Evolutionary conservation across 2,888 invertebrate genomes (phyloP).

Genomic region (Acrocyrtus sp.): DNA sequence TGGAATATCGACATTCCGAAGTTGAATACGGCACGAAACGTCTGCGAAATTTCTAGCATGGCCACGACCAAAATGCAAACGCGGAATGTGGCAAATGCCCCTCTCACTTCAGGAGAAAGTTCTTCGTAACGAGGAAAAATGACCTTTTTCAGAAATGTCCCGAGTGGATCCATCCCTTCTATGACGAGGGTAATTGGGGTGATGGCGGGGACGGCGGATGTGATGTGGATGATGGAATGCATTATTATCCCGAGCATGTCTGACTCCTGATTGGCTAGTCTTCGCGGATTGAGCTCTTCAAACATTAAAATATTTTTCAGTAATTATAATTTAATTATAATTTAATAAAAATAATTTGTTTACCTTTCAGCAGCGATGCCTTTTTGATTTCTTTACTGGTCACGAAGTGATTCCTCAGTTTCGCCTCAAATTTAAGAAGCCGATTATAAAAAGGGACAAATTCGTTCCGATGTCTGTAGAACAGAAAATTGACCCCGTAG

Average conservation of each 20-base stretch:
- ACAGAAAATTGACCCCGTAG: conserved; percentile 13
- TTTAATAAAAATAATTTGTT: too few relatives aligned
- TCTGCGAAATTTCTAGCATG: conserved; percentile 15
- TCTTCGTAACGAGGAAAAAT: too few relatives aligned
- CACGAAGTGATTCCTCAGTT: not conserved
- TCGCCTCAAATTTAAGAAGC: conserved; percentile 1
- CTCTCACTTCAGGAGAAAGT: too few relatives aligned
- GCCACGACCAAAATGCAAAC: conserved; percentile 1
- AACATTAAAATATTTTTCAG: not conserved
- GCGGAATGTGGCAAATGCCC: not conserved
- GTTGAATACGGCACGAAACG: conserved; percentile 14
- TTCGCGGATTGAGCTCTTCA: conserved; percentile 6
- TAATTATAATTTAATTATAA: not conserved
- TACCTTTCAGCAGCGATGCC: conserved; percentile 17
- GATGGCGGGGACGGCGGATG: conserved; percentile 5
- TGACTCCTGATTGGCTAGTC: not conserved
- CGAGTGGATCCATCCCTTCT: conserved; percentile 15
- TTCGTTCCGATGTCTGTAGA: not conserved
- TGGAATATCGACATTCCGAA: conserved; percentile 13
- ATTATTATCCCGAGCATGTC: conserved; percentile 7
- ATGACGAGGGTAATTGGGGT: conserved; percentile 13
- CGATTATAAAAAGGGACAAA: conserved; percentile 9
- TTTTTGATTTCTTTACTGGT: not conserved
- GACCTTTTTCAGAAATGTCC: not conserved
- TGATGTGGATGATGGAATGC: conserved; percentile 10